A percentile compares a stretch with the other conserved stretches of the same genome.
phyloP scores from a whole-genome alignment of 2,888 invertebrate genomes.

The Aleiodes leptofemur region DNA sequence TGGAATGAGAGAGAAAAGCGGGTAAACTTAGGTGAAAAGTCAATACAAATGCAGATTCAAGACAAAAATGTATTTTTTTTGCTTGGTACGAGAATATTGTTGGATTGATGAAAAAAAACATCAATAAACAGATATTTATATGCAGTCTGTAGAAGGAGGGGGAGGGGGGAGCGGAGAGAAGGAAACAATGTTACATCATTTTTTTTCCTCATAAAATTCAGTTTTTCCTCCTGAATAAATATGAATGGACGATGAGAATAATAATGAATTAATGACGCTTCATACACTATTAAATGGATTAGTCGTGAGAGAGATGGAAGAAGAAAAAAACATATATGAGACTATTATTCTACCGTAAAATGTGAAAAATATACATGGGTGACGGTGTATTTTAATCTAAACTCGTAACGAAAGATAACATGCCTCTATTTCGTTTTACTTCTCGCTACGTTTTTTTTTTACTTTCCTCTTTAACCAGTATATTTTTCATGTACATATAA shows the following conservation, averaged over 20 bases:
- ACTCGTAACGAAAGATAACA: slow-evolving; percentile 22
- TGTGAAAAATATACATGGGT: slow-evolving; percentile 16
- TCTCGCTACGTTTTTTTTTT: neutral
- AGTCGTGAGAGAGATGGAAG: slow-evolving; percentile 43
- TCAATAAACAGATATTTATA: slow-evolving; percentile 17
- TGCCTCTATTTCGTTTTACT: slow-evolving; percentile 28
- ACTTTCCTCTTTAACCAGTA: slow-evolving; percentile 2
- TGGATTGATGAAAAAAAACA: neutral
- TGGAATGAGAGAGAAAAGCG: slow-evolving; percentile 19
- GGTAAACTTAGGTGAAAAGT: slow-evolving; percentile 33
- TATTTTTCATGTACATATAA: slow-evolving; percentile 16
- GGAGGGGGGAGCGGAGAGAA: neutral
- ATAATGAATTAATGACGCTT: slow-evolving; percentile 42
- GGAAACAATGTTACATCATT: neutral
- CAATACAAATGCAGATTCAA: neutral
- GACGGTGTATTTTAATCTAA: slow-evolving; percentile 23
- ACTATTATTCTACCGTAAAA: slow-evolving; percentile 42
- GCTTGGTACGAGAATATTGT: neutral
- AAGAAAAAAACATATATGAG: slow-evolving; percentile 40
- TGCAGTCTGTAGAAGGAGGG: neutral
- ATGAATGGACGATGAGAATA: slow-evolving; percentile 25
- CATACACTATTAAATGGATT: slow-evolving; percentile 52
- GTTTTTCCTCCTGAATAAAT: slow-evolving; percentile 26
- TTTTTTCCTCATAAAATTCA: neutral
- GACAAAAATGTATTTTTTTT: slow-evolving; percentile 5